Percentiles rank a stretch among this genome's conserved stretches.
These are phyloP conservation scores for Lepetodrilus schrolli DNA, from an alignment of 2,888 invertebrate species.

Conservation along the genomic window DNA sequence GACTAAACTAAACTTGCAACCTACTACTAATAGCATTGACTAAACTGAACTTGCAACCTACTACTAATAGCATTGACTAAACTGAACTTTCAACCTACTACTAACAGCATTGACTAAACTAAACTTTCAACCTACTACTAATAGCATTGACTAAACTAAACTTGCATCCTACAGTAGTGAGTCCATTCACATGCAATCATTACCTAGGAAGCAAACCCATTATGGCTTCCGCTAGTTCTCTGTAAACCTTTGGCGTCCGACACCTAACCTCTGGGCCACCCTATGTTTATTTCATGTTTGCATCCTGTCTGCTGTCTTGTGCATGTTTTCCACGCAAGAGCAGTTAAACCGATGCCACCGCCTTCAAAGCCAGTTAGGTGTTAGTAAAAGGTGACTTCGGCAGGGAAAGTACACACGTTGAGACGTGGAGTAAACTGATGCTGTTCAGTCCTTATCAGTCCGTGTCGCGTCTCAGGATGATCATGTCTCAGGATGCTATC, in stretches of 20 bases:
- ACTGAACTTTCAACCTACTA: no score
- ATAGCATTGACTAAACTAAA: no score
- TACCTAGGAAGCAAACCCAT: not conserved
- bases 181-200: no score
- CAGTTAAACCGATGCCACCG: not conserved
- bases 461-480: not conserved
- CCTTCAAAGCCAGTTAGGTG: not conserved
- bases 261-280: not conserved
- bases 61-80: no score
- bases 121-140: no score
- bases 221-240: no score
- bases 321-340: not conserved
- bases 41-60: no score
- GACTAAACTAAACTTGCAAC: no score
- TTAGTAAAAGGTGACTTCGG: not conserved
- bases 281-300: not conserved
- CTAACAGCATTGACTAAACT: no score
- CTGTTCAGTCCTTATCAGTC: not conserved
- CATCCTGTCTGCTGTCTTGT: not conserved
- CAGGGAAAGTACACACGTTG: conserved; percentile 3
- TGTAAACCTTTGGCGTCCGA: not conserved
- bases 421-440: not conserved
- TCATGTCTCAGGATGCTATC: no score
- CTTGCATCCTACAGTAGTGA: no score
- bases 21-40: no score